Evolutionary conservation across 1,140 invertebrate genomes (phyloP).

Genomic region (Eubasilissa regina): DNA sequence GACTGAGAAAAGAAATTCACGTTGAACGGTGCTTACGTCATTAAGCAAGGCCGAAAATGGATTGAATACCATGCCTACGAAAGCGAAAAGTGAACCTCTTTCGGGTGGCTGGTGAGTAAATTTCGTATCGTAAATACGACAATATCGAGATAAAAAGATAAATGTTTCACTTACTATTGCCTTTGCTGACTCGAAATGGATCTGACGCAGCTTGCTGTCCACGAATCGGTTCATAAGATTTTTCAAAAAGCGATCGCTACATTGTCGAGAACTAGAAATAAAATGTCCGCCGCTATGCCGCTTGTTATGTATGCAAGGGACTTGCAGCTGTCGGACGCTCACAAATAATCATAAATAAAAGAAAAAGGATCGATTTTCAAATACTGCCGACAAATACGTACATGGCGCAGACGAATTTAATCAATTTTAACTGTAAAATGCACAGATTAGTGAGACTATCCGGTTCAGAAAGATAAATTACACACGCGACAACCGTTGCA

Average conservation of each 20-base stretch:
- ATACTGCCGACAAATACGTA: constrained; percentile 11
- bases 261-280: constrained; percentile 74
- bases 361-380: constrained; percentile 31
- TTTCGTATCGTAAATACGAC: constrained; percentile 10
- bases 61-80: constrained; percentile 45
- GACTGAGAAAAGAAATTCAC: constrained; percentile 7
- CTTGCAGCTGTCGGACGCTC: constrained; percentile 72
- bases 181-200: constrained; percentile 27
- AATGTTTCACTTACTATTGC: constrained; percentile 41
- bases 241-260: constrained; percentile 69
- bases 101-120: constrained; percentile 21
- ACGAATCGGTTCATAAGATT: constrained; percentile 45
- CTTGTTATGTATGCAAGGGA: constrained; percentile 66
- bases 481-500: constrained; percentile 63
- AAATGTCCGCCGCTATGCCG: constrained; percentile 74
- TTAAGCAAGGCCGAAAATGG: constrained; percentile 37
- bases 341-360: constrained; percentile 48
- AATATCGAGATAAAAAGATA: constrained; percentile 29
- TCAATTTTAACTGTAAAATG: constrained; percentile 30
- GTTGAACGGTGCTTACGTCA: constrained; percentile 46
- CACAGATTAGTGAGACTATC: constrained; percentile 32
- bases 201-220: constrained; percentile 24
- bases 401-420: constrained; percentile 27
- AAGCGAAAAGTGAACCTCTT: constrained; percentile 37
- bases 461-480: constrained; percentile 36